phyloP scores from a whole-genome alignment of 2,888 invertebrate species.

The Sarcophaga variegata region DNA sequence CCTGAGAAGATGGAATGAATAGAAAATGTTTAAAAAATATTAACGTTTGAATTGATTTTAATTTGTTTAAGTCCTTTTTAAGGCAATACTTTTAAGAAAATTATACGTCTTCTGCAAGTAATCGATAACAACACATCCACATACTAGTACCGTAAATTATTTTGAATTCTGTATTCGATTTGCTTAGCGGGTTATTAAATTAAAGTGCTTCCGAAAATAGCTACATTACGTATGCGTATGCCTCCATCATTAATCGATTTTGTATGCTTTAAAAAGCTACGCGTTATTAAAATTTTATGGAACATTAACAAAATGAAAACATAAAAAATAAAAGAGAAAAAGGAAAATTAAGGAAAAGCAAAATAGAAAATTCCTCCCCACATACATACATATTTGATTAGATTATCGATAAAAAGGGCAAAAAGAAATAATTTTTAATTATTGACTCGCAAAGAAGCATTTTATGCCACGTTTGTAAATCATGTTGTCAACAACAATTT shows the following conservation, averaged over 20 bases:
- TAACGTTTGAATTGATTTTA: too few relatives aligned
- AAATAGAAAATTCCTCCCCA: constrained; percentile 32
- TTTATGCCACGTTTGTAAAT: constrained; percentile 63
- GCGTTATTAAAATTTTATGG: constrained; percentile 33
- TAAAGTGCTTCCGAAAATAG: constrained; percentile 29
- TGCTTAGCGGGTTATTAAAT: neutral
- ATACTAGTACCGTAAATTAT: too few relatives aligned
- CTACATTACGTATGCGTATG: constrained; percentile 9
- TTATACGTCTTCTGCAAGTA: too few relatives aligned
- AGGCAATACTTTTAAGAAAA: too few relatives aligned
- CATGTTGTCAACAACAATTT: constrained; percentile 71
- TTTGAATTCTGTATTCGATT: too few relatives aligned
- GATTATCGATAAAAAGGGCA: constrained; percentile 35
- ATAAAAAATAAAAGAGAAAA: constrained; percentile 18
- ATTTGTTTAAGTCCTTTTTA: too few relatives aligned
- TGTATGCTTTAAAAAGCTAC: constrained; percentile 31
- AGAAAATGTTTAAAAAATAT: too few relatives aligned
- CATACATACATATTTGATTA: constrained; percentile 4
- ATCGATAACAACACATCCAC: too few relatives aligned
- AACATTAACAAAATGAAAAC: constrained; percentile 62
- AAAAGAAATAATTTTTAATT: constrained; percentile 40
- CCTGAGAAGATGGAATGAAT: too few relatives aligned
- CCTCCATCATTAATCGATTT: constrained; percentile 44
- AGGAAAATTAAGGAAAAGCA: constrained; percentile 2
- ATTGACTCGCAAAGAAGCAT: constrained; percentile 44